These are phyloP conservation scores for Drosophila austrosaltans DNA, from an alignment of 2,888 invertebrate genomes.

Conservation along the genomic window DNA sequence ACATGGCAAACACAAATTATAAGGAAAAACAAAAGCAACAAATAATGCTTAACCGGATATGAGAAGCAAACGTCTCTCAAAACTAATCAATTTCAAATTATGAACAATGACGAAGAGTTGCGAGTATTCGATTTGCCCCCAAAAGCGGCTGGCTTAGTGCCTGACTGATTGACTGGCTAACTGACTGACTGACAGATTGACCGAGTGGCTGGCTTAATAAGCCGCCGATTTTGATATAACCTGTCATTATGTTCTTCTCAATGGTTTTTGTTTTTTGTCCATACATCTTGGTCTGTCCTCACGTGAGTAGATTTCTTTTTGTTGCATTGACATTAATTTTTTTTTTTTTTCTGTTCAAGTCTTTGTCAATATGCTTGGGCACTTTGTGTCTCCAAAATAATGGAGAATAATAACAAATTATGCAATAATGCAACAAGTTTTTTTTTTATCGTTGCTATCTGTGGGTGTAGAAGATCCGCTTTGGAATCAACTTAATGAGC, in stretches of 20 bases:
- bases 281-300: slow-evolving; percentile 40
- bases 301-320: slow-evolving; percentile 66
- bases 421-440: slow-evolving; percentile 52
- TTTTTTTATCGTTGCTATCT: slow-evolving; percentile 37
- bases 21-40: slow-evolving; percentile 15
- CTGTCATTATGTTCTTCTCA: slow-evolving; percentile 60
- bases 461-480: slow-evolving; percentile 61
- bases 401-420: slow-evolving; percentile 40
- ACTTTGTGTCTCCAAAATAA: slow-evolving; percentile 5
- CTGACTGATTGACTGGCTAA: slow-evolving; percentile 21
- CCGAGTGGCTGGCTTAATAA: slow-evolving; percentile 35
- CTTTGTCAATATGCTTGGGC: slow-evolving; percentile 35
- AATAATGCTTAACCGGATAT: slow-evolving; percentile 61
- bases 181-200: slow-evolving; percentile 20
- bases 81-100: slow-evolving; percentile 68
- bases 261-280: slow-evolving; percentile 14
- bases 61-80: slow-evolving; percentile 44
- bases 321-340: slow-evolving; percentile 69
- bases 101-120: slow-evolving; percentile 56
- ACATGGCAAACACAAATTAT: slow-evolving; percentile 13
- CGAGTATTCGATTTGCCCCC: slow-evolving; percentile 45
- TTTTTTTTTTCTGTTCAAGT: slow-evolving; percentile 29
- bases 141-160: slow-evolving; percentile 36
- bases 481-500: slow-evolving; percentile 57
- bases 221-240: slow-evolving; percentile 27